These are phyloP conservation scores for Neotragus moschatus DNA, from an alignment of 2,113 vertebrate species.

Conservation along the genomic window DNA sequence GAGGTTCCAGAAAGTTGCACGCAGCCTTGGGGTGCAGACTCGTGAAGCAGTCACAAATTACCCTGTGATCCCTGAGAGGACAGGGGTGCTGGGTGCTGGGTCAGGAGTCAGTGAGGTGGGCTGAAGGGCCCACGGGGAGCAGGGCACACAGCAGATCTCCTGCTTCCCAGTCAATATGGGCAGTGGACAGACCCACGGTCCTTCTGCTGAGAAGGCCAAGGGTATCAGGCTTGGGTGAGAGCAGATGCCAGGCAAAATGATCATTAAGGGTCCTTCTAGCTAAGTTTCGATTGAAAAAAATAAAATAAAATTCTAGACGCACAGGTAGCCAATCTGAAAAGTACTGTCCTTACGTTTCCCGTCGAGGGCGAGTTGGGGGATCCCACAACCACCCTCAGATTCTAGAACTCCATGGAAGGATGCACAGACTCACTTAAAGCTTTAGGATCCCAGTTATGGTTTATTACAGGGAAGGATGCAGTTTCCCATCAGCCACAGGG, in stretches of 20 bases:
- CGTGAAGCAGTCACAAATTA: too few species aligned
- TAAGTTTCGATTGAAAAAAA: not conserved
- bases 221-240: not conserved
- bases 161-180: not conserved
- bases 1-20: not conserved
- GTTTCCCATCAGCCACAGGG: too few species aligned
- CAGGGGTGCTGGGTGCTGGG: fast-evolving
- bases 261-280: fast-evolving
- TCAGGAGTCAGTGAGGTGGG: not conserved
- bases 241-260: not conserved
- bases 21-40: not conserved
- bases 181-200: not conserved
- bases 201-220: not conserved
- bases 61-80: not conserved
- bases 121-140: not conserved
- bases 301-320: not conserved
- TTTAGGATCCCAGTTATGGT: too few species aligned
- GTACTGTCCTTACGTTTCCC: too few species aligned
- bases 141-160: fast-evolving
- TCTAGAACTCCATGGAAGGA: too few species aligned
- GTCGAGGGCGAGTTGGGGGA: too few species aligned
- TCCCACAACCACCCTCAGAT: too few species aligned
- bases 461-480: too few species aligned
- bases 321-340: too few species aligned
- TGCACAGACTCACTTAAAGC: too few species aligned